phyloP scores from a whole-genome alignment of 1,140 invertebrate species.

The Venustaconcha ellipsiformis region DNA sequence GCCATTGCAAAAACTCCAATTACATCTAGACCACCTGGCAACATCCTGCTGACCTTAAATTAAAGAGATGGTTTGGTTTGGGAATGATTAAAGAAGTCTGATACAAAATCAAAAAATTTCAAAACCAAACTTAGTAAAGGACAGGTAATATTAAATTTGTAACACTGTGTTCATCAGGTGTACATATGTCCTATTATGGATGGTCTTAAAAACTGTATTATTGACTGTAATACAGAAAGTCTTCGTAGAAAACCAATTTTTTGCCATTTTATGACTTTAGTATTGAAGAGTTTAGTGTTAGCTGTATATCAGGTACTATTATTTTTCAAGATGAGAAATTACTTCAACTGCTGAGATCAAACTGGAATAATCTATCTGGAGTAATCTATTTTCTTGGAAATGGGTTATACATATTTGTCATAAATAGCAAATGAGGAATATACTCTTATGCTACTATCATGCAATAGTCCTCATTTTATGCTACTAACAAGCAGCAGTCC shows the following conservation, averaged over 20 bases:
- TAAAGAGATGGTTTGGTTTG: not conserved
- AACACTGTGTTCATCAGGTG: too few species aligned
- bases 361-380: not conserved
- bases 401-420: too few species aligned
- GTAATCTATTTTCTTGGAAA: too few species aligned
- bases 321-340: not conserved
- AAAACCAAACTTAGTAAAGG: not conserved
- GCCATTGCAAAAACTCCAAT: slow-evolving; percentile 76
- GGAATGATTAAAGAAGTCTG: not conserved
- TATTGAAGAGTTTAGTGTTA: not conserved
- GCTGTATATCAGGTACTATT: not conserved
- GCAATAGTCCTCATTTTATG: too few species aligned
- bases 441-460: too few species aligned
- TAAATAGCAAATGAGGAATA: too few species aligned
- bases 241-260: not conserved
- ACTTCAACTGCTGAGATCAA: not conserved
- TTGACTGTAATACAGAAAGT: too few species aligned
- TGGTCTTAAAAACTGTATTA: too few species aligned
- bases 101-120: not conserved
- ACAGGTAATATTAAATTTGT: not conserved
- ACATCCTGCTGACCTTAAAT: slow-evolving; percentile 80
- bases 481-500: too few species aligned
- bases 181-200: too few species aligned
- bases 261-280: not conserved
- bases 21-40: slow-evolving; percentile 84